Percentiles rank a stretch among this genome's conserved stretches.
Evolutionary conservation across 2,888 invertebrate species (phyloP).

Genomic region (Hoplodrina ambigua): DNA sequence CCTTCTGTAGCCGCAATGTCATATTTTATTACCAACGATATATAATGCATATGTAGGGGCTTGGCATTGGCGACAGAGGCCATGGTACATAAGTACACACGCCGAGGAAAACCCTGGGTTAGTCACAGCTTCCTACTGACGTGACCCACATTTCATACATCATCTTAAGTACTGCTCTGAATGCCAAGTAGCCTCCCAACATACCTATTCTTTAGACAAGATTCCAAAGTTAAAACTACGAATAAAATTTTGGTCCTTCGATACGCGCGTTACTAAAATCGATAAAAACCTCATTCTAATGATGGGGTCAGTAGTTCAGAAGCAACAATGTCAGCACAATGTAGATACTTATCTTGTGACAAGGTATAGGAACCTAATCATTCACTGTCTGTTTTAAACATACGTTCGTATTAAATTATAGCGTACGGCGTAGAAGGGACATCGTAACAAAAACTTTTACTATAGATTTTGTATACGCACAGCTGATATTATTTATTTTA

Average conservation of each 20-base stretch:
- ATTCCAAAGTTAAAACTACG: constrained; percentile 4
- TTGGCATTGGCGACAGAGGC: constrained; percentile 55
- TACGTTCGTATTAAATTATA: not conserved
- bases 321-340: constrained; percentile 8
- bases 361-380: not conserved
- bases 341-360: constrained; percentile 24
- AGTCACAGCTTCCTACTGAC: constrained; percentile 73
- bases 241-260: not conserved
- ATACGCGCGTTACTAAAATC: constrained; percentile 26
- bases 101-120: constrained; percentile 73
- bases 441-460: too few relatives aligned
- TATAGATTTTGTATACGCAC: too few relatives aligned
- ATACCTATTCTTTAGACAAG: not conserved
- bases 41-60: constrained; percentile 48
- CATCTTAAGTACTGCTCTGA: constrained; percentile 35
- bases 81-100: constrained; percentile 17
- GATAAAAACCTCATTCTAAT: constrained; percentile 39
- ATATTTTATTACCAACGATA: constrained; percentile 45
- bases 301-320: constrained; percentile 31
- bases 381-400: not conserved
- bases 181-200: constrained; percentile 30
- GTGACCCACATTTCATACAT: constrained; percentile 69
- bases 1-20: constrained; percentile 43
- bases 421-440: too few relatives aligned
- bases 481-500: too few relatives aligned